phyloP scores from a whole-genome alignment of 2,888 invertebrate species.

The Nemotelus pantherinus region DNA sequence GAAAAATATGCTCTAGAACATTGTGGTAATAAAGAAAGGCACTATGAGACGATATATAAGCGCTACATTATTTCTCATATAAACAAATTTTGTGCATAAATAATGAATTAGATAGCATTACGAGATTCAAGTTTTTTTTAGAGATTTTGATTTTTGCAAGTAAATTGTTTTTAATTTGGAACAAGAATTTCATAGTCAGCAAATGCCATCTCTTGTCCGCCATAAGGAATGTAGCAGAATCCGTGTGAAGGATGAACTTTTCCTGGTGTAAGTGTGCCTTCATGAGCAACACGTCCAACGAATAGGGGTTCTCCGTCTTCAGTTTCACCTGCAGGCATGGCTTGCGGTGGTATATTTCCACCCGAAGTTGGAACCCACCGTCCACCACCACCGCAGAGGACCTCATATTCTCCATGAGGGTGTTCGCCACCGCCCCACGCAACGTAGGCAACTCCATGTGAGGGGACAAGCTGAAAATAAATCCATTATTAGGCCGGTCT shows the following conservation, averaged over 20 bases:
- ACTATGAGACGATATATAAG: slow-evolving; percentile 19
- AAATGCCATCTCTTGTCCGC: slow-evolving; percentile 80
- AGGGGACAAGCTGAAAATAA: slow-evolving; percentile 67
- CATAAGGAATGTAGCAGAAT: slow-evolving; percentile 85
- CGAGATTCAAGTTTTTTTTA: slow-evolving; percentile 17
- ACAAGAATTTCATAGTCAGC: slow-evolving; percentile 82
- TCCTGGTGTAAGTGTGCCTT: slow-evolving; percentile 79
- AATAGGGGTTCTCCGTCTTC: slow-evolving; percentile 83
- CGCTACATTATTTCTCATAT: not conserved
- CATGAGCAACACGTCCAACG: slow-evolving; percentile 80
- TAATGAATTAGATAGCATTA: not conserved
- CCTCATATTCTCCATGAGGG: slow-evolving; percentile 75
- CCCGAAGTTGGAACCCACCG: slow-evolving; percentile 76
- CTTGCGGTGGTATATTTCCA: slow-evolving; percentile 77
- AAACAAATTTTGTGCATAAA: not conserved
- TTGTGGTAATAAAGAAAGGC: slow-evolving; percentile 2
- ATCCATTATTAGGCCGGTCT: not conserved
- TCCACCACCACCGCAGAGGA: slow-evolving; percentile 69
- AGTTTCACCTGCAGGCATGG: slow-evolving; percentile 76
- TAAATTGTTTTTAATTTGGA: slow-evolving; percentile 52
- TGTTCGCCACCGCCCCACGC: slow-evolving; percentile 82
- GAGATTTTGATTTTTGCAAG: not conserved
- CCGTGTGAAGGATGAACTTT: slow-evolving; percentile 87
- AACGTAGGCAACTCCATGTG: slow-evolving; percentile 75
- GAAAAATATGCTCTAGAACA: not conserved